Evolutionary conservation across 1,140 invertebrate genomes (phyloP).

Genomic region (Cydia fagiglandana): DNA sequence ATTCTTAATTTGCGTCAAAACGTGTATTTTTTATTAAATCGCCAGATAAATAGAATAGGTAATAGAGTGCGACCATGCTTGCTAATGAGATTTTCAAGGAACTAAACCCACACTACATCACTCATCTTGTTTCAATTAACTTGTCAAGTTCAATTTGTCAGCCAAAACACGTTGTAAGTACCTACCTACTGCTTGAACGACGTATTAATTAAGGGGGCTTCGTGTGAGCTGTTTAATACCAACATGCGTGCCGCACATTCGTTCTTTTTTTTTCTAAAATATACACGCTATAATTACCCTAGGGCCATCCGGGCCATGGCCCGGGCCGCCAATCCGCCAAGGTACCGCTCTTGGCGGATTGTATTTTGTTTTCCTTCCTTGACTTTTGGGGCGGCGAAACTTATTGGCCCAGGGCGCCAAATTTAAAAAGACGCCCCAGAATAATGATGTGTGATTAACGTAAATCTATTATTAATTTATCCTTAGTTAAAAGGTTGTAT

Average conservation of each 20-base stretch:
- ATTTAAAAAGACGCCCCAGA: too few species aligned
- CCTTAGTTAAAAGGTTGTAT: neutral
- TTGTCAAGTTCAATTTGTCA: constrained; percentile 20
- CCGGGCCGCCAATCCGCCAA: too few species aligned
- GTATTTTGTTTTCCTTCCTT: too few species aligned
- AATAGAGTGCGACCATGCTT: neutral
- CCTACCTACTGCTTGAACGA: neutral
- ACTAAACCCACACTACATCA: constrained; percentile 4
- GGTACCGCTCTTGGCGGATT: too few species aligned
- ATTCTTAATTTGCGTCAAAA: too few species aligned
- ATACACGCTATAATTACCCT: too few species aligned
- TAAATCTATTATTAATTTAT: neutral
- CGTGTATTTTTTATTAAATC: too few species aligned
- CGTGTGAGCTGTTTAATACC: neutral
- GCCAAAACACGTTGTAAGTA: neutral
- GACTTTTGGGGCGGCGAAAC: too few species aligned
- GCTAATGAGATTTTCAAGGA: neutral
- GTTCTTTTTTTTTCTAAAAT: neutral
- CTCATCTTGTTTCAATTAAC: constrained; percentile 28
- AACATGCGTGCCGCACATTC: neutral
- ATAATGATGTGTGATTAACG: neutral
- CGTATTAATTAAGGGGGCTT: neutral
- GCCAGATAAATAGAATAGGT: neutral
- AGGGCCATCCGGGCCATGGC: too few species aligned
- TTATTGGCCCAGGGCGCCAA: too few species aligned